Evolutionary conservation across 2,113 vertebrate genomes (phyloP).

Genomic region (Kryptolebias marmoratus): DNA sequence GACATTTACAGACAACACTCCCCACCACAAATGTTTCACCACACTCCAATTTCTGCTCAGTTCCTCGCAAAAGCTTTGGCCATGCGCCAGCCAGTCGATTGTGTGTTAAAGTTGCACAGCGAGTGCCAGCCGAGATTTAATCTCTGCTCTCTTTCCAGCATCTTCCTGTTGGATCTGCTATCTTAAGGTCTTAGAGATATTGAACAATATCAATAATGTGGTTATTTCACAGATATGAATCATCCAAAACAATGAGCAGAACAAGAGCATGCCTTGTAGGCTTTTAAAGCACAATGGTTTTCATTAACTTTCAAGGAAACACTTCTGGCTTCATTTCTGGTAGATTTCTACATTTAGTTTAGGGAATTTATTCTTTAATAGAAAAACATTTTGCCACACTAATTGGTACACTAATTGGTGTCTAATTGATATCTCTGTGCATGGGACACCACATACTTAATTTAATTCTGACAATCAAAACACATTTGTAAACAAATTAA

Average conservation of each 20-base stretch:
- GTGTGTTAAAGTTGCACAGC: constrained; percentile 47
- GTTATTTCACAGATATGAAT: constrained; percentile 39
- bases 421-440: constrained; percentile 21
- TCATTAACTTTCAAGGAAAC: constrained; percentile 30
- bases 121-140: constrained; percentile 46
- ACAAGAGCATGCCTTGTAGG: not conserved
- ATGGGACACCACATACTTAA: constrained; percentile 17
- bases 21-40: constrained; percentile 36
- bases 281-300: constrained; percentile 10
- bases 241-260: constrained; percentile 10
- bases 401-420: constrained; percentile 20
- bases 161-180: constrained; percentile 31
- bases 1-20: constrained; percentile 36
- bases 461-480: constrained; percentile 24
- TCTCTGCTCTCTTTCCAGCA: constrained; percentile 35
- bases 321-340: constrained; percentile 10
- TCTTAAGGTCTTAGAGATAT: constrained; percentile 25
- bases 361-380: constrained; percentile 30
- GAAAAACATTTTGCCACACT: constrained; percentile 16
- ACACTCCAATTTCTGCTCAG: constrained; percentile 22
- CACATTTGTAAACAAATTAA: constrained; percentile 11
- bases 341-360: constrained; percentile 18
- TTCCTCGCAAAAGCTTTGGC: constrained; percentile 34
- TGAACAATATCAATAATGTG: constrained; percentile 35
- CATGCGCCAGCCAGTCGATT: constrained; percentile 29